Evolutionary conservation across 2,113 vertebrate species (phyloP).

Genomic region (Sprattus sprattus): DNA sequence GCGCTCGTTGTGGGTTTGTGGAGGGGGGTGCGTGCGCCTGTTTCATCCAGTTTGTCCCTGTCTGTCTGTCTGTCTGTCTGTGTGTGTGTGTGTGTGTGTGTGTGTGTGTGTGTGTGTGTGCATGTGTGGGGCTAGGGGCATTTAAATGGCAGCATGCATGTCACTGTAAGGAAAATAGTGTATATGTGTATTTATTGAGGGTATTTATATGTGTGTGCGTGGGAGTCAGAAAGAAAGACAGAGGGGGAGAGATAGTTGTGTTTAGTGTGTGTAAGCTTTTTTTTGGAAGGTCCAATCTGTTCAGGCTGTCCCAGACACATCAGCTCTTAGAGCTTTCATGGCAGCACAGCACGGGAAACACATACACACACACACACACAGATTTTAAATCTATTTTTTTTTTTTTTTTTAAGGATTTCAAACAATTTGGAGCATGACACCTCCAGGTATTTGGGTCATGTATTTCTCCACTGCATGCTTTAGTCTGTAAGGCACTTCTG

Average conservation of each 20-base stretch:
- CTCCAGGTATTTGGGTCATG: neutral
- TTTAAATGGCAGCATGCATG: neutral
- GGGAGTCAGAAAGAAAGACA: neutral
- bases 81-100: neutral
- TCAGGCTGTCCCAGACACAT: conserved; percentile 9
- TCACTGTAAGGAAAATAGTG: too few species aligned
- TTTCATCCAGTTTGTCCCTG: neutral
- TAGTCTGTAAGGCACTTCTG: neutral
- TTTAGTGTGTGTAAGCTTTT: conserved; percentile 5
- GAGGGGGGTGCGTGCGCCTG: neutral
- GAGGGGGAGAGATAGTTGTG: too few species aligned
- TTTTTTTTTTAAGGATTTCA: too few species aligned
- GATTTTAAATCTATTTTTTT: too few species aligned
- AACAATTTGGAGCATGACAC: too few species aligned
- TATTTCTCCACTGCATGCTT: neutral
- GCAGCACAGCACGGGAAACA: conserved; percentile 22
- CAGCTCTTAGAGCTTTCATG: neutral
- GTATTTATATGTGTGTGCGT: neutral
- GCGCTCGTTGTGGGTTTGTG: neutral
- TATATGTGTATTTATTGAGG: too few species aligned
- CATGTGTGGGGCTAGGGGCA: neutral
- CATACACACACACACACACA: too few species aligned
- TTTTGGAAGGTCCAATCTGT: conserved; percentile 29
- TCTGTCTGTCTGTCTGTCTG: neutral
- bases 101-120: neutral